Evolutionary conservation across 2,113 vertebrate species (phyloP).

Genomic region (Paralichthys olivaceus): DNA sequence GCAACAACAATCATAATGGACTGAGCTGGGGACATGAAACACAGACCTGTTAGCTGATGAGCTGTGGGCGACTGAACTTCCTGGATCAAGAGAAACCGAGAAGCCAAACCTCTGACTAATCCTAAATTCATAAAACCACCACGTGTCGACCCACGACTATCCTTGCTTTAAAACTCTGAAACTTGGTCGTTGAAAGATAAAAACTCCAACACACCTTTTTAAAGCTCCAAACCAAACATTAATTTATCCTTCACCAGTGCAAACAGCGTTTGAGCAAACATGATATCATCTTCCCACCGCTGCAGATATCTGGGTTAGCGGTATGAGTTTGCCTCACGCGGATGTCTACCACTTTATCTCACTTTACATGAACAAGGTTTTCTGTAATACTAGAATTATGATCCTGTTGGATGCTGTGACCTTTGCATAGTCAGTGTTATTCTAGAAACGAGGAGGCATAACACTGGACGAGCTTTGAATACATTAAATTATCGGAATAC

Average conservation of each 20-base stretch:
- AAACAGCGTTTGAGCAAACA: background rate
- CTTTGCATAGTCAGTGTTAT: slow-evolving; percentile 35
- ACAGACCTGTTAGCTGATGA: background rate
- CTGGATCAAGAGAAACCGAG: no score
- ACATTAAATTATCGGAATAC: slow-evolving; percentile 4
- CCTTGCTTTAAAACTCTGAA: no score
- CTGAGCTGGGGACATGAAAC: background rate
- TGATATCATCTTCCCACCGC: slow-evolving; percentile 21
- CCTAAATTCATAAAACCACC: no score
- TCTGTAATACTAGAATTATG: slow-evolving; percentile 29
- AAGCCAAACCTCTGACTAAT: no score
- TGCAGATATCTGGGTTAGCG: background rate
- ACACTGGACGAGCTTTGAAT: slow-evolving; percentile 32
- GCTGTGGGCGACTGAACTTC: no score
- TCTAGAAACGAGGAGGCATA: background rate
- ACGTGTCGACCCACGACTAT: no score
- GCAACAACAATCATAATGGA: no score
- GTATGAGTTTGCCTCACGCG: background rate
- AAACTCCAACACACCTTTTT: no score
- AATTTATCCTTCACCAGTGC: no score
- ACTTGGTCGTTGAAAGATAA: no score
- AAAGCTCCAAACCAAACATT: no score
- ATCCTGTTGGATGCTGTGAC: slow-evolving; percentile 14
- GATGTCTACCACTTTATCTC: slow-evolving; percentile 31
- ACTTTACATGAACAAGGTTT: slow-evolving; percentile 41